Conservation (phyloP, 2,113 vertebrate species). For the Podocnemis expansa region DNA sequence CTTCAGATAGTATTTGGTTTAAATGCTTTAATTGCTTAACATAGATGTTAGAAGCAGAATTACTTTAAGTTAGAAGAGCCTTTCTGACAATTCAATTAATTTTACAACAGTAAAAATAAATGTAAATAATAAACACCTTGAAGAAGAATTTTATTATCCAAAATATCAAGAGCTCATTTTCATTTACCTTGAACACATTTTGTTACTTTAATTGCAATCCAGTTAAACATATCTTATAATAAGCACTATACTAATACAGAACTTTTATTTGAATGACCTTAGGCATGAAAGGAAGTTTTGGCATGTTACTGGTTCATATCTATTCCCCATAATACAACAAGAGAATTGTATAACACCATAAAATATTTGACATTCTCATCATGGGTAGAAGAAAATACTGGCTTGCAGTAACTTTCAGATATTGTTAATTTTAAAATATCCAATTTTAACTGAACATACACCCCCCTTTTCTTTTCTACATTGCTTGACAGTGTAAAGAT, state of each 20-base stretch:
- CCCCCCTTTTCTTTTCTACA: neutral
- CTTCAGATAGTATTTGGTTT: slow-evolving; percentile 11
- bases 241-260: slow-evolving; percentile 37
- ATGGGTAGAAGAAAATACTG: neutral
- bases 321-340: neutral
- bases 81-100: slow-evolving; percentile 56
- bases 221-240: slow-evolving; percentile 19
- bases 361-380: fast-evolving
- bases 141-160: slow-evolving; percentile 45
- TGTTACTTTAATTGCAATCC: slow-evolving; percentile 58
- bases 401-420: neutral
- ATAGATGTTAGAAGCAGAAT: slow-evolving; percentile 25
- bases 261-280: slow-evolving; percentile 16
- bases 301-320: neutral
- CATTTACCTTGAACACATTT: slow-evolving; percentile 59
- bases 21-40: slow-evolving; percentile 39
- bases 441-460: neutral
- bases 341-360: neutral
- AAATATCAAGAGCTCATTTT: slow-evolving; percentile 40
- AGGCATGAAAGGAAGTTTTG: neutral
- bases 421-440: neutral
- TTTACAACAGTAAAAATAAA: slow-evolving; percentile 54
- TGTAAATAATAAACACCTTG: neutral
- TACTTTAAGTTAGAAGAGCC: slow-evolving; percentile 38
- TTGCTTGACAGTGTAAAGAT: neutral